Percentiles rank a stretch among this genome's conserved stretches.
Evolutionary conservation across 2,113 vertebrate species (phyloP).

Genomic region (Xenus cinereus): DNA sequence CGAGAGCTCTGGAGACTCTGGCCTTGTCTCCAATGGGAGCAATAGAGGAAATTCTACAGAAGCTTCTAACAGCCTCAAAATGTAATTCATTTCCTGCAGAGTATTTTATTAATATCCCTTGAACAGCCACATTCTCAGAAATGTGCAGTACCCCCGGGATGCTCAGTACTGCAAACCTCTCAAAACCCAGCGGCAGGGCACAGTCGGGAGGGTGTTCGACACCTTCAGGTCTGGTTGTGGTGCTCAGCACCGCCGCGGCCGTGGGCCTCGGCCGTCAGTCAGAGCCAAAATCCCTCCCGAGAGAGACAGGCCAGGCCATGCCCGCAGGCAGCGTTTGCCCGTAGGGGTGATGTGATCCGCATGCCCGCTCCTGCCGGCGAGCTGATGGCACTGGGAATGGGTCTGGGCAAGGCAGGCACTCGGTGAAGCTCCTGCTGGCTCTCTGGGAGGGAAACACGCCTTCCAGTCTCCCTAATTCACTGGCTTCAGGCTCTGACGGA

Average conservation of each 20-base stretch:
- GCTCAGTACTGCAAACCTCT: background rate
- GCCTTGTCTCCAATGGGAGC: background rate
- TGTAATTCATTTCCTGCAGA: background rate
- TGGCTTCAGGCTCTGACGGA: background rate
- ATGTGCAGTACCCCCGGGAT: background rate
- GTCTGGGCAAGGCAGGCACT: background rate
- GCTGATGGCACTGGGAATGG: too few relatives aligned
- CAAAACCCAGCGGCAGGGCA: background rate
- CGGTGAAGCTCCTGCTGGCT: background rate
- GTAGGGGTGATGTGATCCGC: background rate
- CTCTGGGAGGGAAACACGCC: background rate
- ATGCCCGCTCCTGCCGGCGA: background rate
- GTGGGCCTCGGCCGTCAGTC: background rate
- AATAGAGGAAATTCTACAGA: slow-evolving; percentile 5
- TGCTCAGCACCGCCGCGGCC: background rate
- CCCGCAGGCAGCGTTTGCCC: background rate
- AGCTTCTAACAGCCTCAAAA: background rate
- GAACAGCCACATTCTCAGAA: background rate
- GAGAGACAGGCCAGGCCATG: fast-evolving
- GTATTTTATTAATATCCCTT: background rate
- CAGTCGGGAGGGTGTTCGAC: background rate
- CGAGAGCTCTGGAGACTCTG: background rate
- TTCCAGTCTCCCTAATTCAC: background rate
- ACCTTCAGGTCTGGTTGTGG: fast-evolving
- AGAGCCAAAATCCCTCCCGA: background rate